These are phyloP conservation scores for Megaleporinus macrocephalus DNA, from an alignment of 2,113 vertebrate species.

Conservation along the genomic window DNA sequence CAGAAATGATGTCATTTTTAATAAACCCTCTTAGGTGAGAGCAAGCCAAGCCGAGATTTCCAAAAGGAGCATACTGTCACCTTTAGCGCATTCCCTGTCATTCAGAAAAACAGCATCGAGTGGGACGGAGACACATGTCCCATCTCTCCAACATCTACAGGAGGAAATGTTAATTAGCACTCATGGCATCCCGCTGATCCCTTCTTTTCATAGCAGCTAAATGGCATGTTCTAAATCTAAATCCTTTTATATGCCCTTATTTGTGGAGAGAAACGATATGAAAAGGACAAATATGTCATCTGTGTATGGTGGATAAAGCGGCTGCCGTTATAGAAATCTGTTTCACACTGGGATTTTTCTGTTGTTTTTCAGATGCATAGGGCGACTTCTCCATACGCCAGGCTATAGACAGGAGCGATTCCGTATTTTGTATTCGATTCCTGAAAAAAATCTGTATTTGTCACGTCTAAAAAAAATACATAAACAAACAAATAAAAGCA, in stretches of 20 bases:
- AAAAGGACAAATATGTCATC: conserved; percentile 61
- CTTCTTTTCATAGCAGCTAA: conserved; percentile 67
- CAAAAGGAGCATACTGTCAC: conserved; percentile 77
- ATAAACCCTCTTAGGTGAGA: conserved; percentile 73
- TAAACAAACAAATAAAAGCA: too few relatives aligned
- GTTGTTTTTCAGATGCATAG: neutral
- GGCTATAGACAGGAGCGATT: neutral
- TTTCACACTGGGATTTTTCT: conserved; percentile 33
- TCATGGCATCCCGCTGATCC: conserved; percentile 71
- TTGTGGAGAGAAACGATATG: conserved; percentile 61
- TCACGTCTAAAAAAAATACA: neutral
- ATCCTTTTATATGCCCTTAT: conserved; percentile 76
- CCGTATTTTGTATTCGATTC: neutral
- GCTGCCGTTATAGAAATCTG: conserved; percentile 51
- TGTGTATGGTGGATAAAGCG: conserved; percentile 64
- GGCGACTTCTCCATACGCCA: neutral
- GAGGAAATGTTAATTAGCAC: conserved; percentile 77
- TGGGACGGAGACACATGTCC: conserved; percentile 62
- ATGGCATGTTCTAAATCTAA: conserved; percentile 74
- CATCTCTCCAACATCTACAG: conserved; percentile 73
- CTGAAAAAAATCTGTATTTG: neutral
- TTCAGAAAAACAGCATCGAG: conserved; percentile 64
- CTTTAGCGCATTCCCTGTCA: conserved; percentile 77
- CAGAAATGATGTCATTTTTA: conserved; percentile 67
- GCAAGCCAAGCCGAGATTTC: conserved; percentile 71